A percentile compares a stretch with the other conserved stretches of the same genome.
These are phyloP conservation scores for Helobdella robusta DNA, from an alignment of 2,888 invertebrate species.

Conservation along the genomic window DNA sequence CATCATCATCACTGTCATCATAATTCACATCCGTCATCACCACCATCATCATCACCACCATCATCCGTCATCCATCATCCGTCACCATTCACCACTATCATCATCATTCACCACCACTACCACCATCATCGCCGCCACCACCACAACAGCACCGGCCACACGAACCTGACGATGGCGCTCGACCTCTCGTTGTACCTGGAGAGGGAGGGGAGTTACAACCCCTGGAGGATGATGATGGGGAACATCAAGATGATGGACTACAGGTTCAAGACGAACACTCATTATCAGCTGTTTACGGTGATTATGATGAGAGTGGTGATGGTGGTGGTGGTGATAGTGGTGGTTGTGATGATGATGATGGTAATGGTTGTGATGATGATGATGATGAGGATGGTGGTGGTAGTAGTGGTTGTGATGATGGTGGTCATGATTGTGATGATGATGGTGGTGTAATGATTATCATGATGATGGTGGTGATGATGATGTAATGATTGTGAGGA, in stretches of 20 bases:
- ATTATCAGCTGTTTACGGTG: conserved; percentile 48
- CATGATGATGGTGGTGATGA: background rate
- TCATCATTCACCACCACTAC: too few species aligned
- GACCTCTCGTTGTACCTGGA: conserved; percentile 69
- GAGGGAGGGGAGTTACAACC: conserved; percentile 67
- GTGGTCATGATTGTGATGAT: background rate
- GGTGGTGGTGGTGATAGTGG: background rate
- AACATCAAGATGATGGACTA: too few species aligned
- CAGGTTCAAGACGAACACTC: too few species aligned
- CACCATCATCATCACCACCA: too few species aligned
- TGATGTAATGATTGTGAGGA: background rate
- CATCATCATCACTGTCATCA: too few species aligned
- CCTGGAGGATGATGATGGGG: conserved; percentile 75
- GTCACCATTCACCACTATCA: too few species aligned
- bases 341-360: conserved; percentile 10
- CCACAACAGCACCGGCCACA: conserved; percentile 56
- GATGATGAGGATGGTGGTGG: background rate
- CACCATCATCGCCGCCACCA: background rate
- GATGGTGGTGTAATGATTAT: background rate
- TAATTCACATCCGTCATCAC: too few species aligned
- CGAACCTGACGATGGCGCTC: conserved; percentile 54
- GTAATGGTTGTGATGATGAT: background rate
- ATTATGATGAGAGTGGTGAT: conserved; percentile 2
- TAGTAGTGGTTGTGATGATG: background rate
- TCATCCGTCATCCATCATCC: too few species aligned